Percentiles rank a stretch among this genome's conserved stretches.
Conservation (phyloP, 2,888 invertebrate species). For the Cryptosula pallasiana region DNA sequence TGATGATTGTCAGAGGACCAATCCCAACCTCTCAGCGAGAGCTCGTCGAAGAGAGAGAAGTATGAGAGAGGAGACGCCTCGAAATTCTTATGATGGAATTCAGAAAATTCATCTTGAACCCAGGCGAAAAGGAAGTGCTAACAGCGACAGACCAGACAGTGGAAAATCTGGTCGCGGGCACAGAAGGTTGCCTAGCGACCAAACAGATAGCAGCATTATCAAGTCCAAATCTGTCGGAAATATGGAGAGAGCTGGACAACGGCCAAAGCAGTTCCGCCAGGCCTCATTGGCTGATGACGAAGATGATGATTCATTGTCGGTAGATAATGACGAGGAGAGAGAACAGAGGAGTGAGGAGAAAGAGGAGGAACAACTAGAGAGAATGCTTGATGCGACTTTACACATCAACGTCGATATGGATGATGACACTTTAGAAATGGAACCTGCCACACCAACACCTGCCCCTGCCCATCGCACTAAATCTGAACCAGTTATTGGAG, state of each 20-base stretch:
- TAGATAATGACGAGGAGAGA: not conserved
- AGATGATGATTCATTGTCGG: constrained; percentile 11
- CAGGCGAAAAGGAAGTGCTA: constrained; percentile 14
- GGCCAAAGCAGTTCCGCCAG: not conserved
- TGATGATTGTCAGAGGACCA: constrained; percentile 12
- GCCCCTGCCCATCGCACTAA: not conserved
- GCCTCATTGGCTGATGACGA: not conserved
- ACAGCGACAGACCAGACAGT: constrained; percentile 17
- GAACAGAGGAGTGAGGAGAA: constrained; percentile 38
- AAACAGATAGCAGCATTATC: too few relatives aligned
- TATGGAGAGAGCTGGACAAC: not conserved
- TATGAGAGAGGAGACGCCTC: constrained; percentile 19
- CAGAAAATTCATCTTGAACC: constrained; percentile 22
- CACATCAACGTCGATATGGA: constrained; percentile 39
- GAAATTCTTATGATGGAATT: constrained; percentile 13
- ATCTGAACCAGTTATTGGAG: not conserved
- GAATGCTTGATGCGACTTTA: constrained; percentile 45
- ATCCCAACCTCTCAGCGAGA: constrained; percentile 42
- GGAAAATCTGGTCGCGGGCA: constrained; percentile 7
- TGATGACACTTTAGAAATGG: constrained; percentile 36
- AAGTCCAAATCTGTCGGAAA: not conserved
- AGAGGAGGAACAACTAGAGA: constrained; percentile 49
- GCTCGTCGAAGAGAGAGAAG: constrained; percentile 39
- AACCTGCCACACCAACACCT: constrained; percentile 25
- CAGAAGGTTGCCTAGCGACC: not conserved